Evolutionary conservation across 92 coral and sea anemone genomes (phyloP).

Genomic region (Palythoa grandiflora): DNA sequence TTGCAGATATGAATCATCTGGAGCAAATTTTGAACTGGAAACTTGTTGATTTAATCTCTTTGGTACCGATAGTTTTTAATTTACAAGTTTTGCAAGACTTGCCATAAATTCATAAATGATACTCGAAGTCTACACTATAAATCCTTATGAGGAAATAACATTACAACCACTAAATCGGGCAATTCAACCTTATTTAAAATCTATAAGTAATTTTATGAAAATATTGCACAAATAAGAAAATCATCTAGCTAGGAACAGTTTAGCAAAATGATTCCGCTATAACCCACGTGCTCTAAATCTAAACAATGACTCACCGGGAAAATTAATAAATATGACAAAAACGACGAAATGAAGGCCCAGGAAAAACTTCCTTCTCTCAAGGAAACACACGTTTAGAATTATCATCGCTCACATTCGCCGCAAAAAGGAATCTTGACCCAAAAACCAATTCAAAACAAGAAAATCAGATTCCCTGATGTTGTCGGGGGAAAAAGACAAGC

Average conservation of each 20-base stretch:
- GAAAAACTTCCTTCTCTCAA: neutral
- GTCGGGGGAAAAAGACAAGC: constrained; percentile 16
- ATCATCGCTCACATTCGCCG: neutral
- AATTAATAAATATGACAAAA: neutral
- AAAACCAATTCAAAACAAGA: neutral
- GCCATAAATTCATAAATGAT: too few relatives aligned
- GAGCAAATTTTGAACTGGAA: too few relatives aligned
- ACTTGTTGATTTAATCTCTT: too few relatives aligned
- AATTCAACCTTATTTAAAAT: too few relatives aligned
- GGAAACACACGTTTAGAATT: neutral
- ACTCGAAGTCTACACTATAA: too few relatives aligned
- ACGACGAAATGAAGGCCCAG: neutral
- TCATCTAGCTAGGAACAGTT: neutral
- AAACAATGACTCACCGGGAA: constrained; percentile 26
- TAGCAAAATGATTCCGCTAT: neutral
- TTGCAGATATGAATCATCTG: too few relatives aligned
- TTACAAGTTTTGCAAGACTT: too few relatives aligned
- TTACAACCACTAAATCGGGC: too few relatives aligned
- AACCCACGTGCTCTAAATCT: constrained; percentile 25
- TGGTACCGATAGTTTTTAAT: too few relatives aligned
- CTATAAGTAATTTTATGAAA: too few relatives aligned
- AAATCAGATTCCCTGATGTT: neutral
- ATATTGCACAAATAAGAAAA: too few relatives aligned
- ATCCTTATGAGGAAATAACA: too few relatives aligned
- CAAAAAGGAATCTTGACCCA: neutral